These are phyloP conservation scores for Patagioenas fasciata DNA, from an alignment of 2,113 vertebrate species.

Conservation along the genomic window DNA sequence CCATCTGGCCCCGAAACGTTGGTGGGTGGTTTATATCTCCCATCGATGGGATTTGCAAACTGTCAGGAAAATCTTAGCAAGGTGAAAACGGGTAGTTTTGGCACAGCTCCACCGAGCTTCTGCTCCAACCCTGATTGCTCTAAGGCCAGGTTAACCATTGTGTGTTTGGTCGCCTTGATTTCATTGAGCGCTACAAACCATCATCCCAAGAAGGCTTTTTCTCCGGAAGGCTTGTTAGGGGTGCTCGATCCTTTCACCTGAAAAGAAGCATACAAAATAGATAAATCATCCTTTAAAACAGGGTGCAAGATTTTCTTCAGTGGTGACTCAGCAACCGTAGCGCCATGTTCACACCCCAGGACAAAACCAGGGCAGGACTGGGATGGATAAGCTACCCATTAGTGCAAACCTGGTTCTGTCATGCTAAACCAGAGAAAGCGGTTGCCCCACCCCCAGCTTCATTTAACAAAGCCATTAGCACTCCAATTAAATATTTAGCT, in stretches of 20 bases:
- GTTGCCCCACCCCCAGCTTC: not conserved
- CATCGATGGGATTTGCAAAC: not conserved
- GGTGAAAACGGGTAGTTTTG: slow-evolving; percentile 25
- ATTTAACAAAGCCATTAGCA: slow-evolving; percentile 39
- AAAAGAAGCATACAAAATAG: not conserved
- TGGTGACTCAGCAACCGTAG: not conserved
- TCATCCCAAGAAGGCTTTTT: not conserved
- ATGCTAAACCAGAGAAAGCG: not conserved
- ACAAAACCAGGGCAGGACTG: not conserved
- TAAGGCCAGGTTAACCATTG: not conserved
- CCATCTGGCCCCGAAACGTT: slow-evolving; percentile 44
- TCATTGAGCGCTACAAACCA: not conserved
- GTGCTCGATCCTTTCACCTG: not conserved
- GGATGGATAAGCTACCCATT: not conserved
- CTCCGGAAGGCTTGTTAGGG: not conserved
- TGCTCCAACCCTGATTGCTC: accelerated
- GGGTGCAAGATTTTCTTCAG: not conserved
- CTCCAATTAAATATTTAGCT: slow-evolving; percentile 56
- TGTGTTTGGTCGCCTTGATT: not conserved
- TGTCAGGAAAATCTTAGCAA: slow-evolving; percentile 27
- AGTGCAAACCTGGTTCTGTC: not conserved
- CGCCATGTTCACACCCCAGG: not conserved
- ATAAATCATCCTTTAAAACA: not conserved
- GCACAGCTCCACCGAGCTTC: not conserved
- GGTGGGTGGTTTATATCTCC: slow-evolving; percentile 26